Base-by-base conservation (phyloP, 1,140 invertebrate genomes). In the Drosophila eugracilis region DNA sequence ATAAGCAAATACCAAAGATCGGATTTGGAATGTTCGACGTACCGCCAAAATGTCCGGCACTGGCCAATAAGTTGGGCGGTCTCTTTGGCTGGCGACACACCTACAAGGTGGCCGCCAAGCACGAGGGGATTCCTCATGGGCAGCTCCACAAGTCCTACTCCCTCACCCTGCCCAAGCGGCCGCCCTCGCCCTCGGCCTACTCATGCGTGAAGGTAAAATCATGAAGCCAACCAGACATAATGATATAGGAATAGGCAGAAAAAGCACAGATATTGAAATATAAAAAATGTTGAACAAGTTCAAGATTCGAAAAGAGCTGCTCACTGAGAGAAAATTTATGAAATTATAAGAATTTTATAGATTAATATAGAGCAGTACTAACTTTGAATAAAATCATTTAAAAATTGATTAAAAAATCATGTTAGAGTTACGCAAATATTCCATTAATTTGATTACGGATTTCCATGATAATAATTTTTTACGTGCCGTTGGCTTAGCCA, bases 51-150 rank as follows among this genome's bases (percentile, higher is more conserved):
- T 94, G 94, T 84, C 92, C 93, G 41, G 93, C 94, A 67, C 93
- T 95, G 65, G 94, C 95, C 6, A 95, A 95, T 79, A 96, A 96
- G 91, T 75, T 96, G 60, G 94, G 95, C 74, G 93, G 95, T 49
- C 90, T 96, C 39, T 95, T 96, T 73, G 94, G 94, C 34, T 96
- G 95, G 94, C 92, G 95, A 65, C 95, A 96, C 83, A 95, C 94
- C 30, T 96, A 96, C 90, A 94, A 95, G 47, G 95, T 96, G 60
- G 94, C 95, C 78, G 95, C 95, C 78, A 92, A 95, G 60, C 95
- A 96, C 78, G 93, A 94, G 88, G 94, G 93, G 72, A 93, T 95
- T 47, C 91, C 93, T 26, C 94, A 93, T 9, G 92, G 93, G 22
- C 85, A 55, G 44, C 79, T 91, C 12, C 91, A 92, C 47, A 92